Percentiles rank a stretch among this genome's conserved stretches.
Conservation (phyloP, 1,140 invertebrate genomes). For the Leptopilina boulardi region DNA sequence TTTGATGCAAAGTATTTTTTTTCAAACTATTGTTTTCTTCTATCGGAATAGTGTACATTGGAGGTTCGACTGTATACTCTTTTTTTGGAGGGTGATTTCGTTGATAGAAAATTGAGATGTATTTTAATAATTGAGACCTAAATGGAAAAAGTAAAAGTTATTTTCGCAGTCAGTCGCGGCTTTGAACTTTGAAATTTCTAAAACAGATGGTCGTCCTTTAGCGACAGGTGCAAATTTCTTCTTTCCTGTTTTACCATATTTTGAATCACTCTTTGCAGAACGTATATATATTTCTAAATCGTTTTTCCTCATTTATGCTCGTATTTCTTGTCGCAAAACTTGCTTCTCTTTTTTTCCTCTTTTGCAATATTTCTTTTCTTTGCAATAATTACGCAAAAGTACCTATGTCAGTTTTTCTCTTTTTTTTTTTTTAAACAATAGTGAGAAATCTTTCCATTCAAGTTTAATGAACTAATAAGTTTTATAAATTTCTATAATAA, state of each 20-base stretch:
- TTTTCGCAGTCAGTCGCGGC: background rate
- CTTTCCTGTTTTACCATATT: conserved; percentile 26
- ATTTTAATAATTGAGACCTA: background rate
- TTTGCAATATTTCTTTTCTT: background rate
- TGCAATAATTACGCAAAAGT: background rate
- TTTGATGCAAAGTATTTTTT: too few species aligned
- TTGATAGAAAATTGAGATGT: background rate
- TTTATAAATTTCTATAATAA: background rate
- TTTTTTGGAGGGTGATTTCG: too few species aligned
- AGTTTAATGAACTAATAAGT: background rate
- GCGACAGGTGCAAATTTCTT: conserved; percentile 21
- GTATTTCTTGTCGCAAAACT: background rate
- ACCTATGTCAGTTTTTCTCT: background rate
- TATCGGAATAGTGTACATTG: too few species aligned
- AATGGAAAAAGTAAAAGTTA: background rate
- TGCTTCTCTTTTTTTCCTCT: background rate
- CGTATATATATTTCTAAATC: background rate
- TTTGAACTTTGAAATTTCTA: conserved; percentile 27
- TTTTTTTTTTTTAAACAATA: background rate
- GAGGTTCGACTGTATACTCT: too few species aligned
- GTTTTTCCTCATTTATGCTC: background rate
- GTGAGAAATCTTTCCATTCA: background rate
- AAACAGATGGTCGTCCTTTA: conserved; percentile 28
- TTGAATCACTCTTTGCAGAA: background rate
- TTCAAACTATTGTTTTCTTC: too few species aligned